Conservation (phyloP, 2,888 invertebrate genomes). For the Ichneumoninae sp. region DNA sequence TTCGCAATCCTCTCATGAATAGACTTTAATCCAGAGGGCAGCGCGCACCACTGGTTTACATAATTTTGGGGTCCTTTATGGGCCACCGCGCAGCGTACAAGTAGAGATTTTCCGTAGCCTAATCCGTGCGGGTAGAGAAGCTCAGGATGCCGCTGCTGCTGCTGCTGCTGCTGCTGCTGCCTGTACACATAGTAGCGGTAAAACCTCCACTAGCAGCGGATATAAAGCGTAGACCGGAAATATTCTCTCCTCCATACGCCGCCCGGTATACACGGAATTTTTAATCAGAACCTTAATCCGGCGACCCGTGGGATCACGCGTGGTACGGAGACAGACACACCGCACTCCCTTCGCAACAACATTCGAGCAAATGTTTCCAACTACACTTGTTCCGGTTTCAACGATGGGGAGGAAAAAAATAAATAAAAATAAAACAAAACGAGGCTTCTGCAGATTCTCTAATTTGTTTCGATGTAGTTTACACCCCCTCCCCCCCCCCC, state of each 20-base stretch:
- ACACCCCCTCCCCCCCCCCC: neutral
- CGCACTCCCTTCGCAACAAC: neutral
- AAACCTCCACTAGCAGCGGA: constrained; percentile 32
- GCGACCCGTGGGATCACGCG: constrained; percentile 43
- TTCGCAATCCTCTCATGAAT: constrained; percentile 38
- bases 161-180: neutral
- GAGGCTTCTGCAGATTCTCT: constrained; percentile 27
- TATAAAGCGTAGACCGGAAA: constrained; percentile 58
- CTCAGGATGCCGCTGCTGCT: constrained; percentile 9
- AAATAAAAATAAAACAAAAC: neutral
- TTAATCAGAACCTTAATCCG: constrained; percentile 65
- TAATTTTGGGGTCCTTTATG: constrained; percentile 61
- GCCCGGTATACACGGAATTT: constrained; percentile 60
- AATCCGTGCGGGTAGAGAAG: constrained; percentile 42
- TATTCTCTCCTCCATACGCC: constrained; percentile 42
- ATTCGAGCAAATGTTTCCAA: constrained; percentile 21
- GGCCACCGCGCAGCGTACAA: constrained; percentile 54
- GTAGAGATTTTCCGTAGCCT: constrained; percentile 61
- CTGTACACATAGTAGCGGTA: neutral
- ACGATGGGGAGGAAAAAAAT: neutral
- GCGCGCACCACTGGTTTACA: constrained; percentile 56
- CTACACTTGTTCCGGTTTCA: constrained; percentile 2
- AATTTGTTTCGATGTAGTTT: constrained; percentile 34
- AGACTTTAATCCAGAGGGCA: constrained; percentile 56
- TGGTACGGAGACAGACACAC: neutral